Evolutionary conservation across 2,797 vertebrate genomes (phyloP), one percentile per base, ranked within the genome.

Genomic region (Pseudochaenichthys georgianus): DNA sequence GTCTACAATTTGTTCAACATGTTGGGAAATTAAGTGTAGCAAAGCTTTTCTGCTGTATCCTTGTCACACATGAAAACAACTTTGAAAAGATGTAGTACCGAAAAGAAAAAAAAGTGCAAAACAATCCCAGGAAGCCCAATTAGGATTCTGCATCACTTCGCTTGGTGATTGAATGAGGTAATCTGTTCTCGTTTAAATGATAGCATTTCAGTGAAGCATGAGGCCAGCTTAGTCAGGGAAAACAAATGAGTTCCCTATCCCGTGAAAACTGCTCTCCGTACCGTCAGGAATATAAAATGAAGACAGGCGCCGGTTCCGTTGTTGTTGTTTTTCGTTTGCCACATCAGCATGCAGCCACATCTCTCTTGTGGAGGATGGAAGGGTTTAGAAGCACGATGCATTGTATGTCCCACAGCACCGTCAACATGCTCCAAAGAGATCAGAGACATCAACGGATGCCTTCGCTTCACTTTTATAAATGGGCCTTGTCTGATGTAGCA

Each of bases 161-260:
- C 82, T 90, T 91, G 81, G 84, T 91, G 88, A 91, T 88, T 92
- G 91, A 90, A 93, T 87, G 84, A 90, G 85, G 86, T 92, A 91
- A 95, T 92, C 82, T 92, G 86, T 92, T 88, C 84, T 90, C 84
- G 89, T 93, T 93, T 90, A 91, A 92, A 93, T 90, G 75, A 92
- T 88, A 90, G 88, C 83, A 63, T 90, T 90, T 92, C 87, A 89
- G 84, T 82, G 80, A 85, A 92, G 87, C 82, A 83, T 81, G 77
- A 80, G 85, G 66, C 83, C 83, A 83, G 84, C 80, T 91, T 91
- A 90, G 87, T 89, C 90, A 89, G 82, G 90, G 85, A 87, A 91
- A 93, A 90, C 88, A 92, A 93, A 90, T 91, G 81, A 73, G 81
- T 83, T 90, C 73, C 73, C 64, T 69, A 75, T 88, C 80, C 87